Base-by-base conservation (phyloP, 2,113 vertebrate genomes). In the Toxotes chatareus region DNA sequence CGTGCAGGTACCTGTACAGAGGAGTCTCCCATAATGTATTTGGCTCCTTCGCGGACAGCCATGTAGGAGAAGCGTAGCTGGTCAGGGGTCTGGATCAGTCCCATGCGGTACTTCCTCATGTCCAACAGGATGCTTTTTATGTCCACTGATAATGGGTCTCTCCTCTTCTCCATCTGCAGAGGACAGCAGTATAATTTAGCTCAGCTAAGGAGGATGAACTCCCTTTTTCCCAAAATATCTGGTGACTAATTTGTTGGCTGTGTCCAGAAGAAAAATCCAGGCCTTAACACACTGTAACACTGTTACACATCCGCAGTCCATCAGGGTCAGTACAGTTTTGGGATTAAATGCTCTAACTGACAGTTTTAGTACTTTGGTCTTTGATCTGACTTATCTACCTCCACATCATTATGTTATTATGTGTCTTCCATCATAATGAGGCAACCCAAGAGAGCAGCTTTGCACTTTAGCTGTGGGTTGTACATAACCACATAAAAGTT, bases 21-120 rank as follows among this genome's bases (percentile, higher is more conserved):
- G 42, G 95, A 93, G 89, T 97, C 97, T 60, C 95, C 96, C 91
- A 94, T 95, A 88, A 97, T 97, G 90, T 84, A 96, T 83, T 97
- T 99, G 86, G 96, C 95, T 92, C 98, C 98, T 93, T 99, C 97
- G 86, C 97, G 96, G 80, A 99, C 96, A 46, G 98, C 97, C 97
- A 99, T 97, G 83, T 99, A 99, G 62, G 98, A 99, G 93, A 99
- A 99, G 83, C 97, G 97, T 78, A 99, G 96, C 90, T 99, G 98
- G 93, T 98, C 98, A 12, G 98, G 96, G 4, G 98, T 99, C 91
- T 99, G 98, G 91, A 99, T 99, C 83, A 99, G 96, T 76, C 98
- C 98, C 98, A 99, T 99, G 88, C 98, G 94, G 14, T 96, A 98
- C 87, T 95, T 97, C 86, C 98, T 97, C 98, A 99, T 99, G 91